Conservation (phyloP, 37 sponge, comb jelly and placozoan genomes). For the Ianthella basta region DNA sequence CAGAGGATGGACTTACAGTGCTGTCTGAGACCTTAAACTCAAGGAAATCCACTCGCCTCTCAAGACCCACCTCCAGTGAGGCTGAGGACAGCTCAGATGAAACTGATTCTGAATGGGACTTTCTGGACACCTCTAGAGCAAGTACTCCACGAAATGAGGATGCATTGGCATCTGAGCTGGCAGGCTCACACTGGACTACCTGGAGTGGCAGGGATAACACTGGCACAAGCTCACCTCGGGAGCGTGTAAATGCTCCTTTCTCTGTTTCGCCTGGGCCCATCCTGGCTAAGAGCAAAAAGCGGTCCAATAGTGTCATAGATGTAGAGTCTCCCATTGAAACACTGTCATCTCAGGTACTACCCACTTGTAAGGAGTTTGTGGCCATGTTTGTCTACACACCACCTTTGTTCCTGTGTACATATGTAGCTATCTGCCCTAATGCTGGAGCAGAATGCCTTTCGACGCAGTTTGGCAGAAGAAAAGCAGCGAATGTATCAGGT, state of each 20-base stretch:
- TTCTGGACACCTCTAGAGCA: neutral
- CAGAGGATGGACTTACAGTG: constrained; percentile 28
- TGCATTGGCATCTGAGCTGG: neutral
- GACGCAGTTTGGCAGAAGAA: neutral
- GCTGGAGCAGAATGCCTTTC: constrained; percentile 2
- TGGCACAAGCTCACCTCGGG: neutral
- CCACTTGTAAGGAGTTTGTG: neutral
- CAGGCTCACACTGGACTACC: neutral
- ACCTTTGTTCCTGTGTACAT: neutral
- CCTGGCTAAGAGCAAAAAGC: neutral
- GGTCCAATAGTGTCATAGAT: neutral
- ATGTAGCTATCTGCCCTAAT: constrained; percentile 16
- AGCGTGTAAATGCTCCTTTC: too few relatives aligned
- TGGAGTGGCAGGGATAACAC: neutral
- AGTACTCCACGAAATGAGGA: constrained; percentile 26
- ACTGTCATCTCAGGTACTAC: too few relatives aligned
- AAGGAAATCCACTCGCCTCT: neutral
- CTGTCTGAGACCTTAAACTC: constrained; percentile 1
- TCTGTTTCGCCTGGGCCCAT: neutral
- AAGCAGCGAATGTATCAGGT: constrained; percentile 1
- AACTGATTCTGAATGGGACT: constrained; percentile 22
- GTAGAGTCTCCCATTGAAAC: too few relatives aligned
- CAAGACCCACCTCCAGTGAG: neutral
- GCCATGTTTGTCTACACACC: neutral
- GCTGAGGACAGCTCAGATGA: constrained; percentile 19